Evolutionary conservation across 2,888 invertebrate genomes (phyloP), one percentile per base, ranked within the genome.

Genomic region (Lepidocyrtinus sp.): DNA sequence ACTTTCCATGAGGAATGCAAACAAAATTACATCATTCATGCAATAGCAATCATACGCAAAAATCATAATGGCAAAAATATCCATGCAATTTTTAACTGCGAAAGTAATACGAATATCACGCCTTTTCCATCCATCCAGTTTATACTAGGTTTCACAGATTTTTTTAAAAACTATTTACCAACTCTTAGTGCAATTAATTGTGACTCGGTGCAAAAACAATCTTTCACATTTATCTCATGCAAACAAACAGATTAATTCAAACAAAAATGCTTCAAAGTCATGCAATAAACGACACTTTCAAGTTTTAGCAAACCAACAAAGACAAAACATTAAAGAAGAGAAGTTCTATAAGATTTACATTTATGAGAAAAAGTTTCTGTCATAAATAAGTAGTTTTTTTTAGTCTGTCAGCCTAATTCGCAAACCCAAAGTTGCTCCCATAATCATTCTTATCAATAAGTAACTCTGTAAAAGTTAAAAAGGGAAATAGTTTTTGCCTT

Each of bases 341-440:
- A 62, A 21, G 24, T 24, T 21, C 12, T 15, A n/a, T n/a, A 22
- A 21, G 9, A 62, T 21, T 24, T 22, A 21, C 15, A 19, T 19
- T 63, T 19, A 24, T 19, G 63, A 63, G 22, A 63, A 7, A 26
- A 26, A 65, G 19, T 27, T 27, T 21, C 36, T 65, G 65, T 25
- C 24, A 12, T 36, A 36, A 12, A 7, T 36, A 36, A 36, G n/a
- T n/a, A n/a, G n/a, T n/a, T n/a, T n/a, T n/a, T n/a, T 36, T 69
- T 55, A 69, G 71, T 61, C 71, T 75, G 59, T 62, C 68, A 69
- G 62, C 69, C 62, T 80, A 80, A 76, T 74, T 80, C 81, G 84
- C 84, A 84, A 84, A 84, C 84, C 84, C 84, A 84, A 84, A 80
- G 82, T 75, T 81, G 65, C 64, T 81, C 81, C 75, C 75, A 70